Evolutionary conservation across 2,113 vertebrate genomes (phyloP).

Genomic region (Ovis canadensis): DNA sequence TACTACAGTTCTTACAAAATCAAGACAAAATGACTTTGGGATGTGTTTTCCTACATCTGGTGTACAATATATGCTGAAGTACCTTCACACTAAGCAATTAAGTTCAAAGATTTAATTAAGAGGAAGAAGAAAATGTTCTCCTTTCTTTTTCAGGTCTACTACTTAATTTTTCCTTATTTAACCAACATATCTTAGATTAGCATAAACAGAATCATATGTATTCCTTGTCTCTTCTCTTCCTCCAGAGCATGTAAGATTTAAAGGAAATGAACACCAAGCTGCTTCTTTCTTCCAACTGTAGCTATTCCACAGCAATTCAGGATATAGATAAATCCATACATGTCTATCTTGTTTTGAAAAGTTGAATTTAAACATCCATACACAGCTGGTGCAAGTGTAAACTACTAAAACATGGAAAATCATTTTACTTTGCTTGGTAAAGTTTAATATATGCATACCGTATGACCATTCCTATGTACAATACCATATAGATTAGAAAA

Average conservation of each 20-base stretch:
- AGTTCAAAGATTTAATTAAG: neutral
- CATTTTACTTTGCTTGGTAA: neutral
- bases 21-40: neutral
- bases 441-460: neutral
- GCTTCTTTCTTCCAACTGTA: neutral
- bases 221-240: neutral
- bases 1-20: neutral
- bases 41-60: neutral
- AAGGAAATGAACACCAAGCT: neutral
- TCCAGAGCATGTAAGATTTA: neutral
- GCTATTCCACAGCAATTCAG: neutral
- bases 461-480: neutral
- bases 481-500: neutral
- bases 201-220: neutral
- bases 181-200: neutral
- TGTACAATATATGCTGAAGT: neutral
- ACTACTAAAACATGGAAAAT: neutral
- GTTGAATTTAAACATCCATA: constrained; percentile 26
- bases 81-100: neutral
- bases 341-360: constrained; percentile 33
- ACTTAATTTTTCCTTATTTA: constrained; percentile 20
- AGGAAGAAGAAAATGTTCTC: neutral
- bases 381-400: neutral
- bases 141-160: neutral
- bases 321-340: constrained; percentile 5